Evolutionary conservation across 2,113 vertebrate species (phyloP).

Genomic region (Syngnathus floridae): DNA sequence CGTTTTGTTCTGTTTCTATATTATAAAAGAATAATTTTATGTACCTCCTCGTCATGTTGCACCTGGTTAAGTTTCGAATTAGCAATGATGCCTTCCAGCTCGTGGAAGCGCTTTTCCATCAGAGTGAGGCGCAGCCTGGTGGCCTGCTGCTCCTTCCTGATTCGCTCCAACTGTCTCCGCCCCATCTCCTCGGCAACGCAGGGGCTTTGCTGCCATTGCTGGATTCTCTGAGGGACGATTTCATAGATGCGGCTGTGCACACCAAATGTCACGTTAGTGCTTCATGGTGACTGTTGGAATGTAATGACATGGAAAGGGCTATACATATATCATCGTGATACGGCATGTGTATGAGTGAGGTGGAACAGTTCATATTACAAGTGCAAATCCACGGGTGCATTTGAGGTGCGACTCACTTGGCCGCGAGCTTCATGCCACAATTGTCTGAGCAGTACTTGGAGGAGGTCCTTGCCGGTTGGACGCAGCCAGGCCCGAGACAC

Average conservation of each 20-base stretch:
- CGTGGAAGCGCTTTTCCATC: slow-evolving; percentile 91
- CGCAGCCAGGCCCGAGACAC: slow-evolving; percentile 86
- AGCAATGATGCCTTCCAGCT: slow-evolving; percentile 85
- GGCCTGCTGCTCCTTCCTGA: slow-evolving; percentile 86
- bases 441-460: slow-evolving; percentile 95
- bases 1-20: rapidly evolving
- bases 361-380: no score
- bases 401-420: slow-evolving; percentile 74
- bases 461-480: slow-evolving; percentile 67
- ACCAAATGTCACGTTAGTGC: not conserved
- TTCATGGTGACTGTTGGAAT: not conserved
- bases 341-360: no score
- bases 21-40: not conserved
- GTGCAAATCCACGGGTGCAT: no score
- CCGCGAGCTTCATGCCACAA: slow-evolving; percentile 92
- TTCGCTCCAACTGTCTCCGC: slow-evolving; percentile 88
- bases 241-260: slow-evolving; percentile 85
- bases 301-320: not conserved
- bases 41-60: slow-evolving; percentile 88
- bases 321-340: no score
- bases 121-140: slow-evolving; percentile 86
- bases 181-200: slow-evolving; percentile 92
- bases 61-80: slow-evolving; percentile 90
- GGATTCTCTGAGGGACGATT: slow-evolving; percentile 92
- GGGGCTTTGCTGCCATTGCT: slow-evolving; percentile 96